A percentile compares a stretch with the other conserved stretches of the same genome.
These are phyloP conservation scores for Cyclophora albipunctata DNA, from an alignment of 2,888 invertebrate species.

Conservation along the genomic window DNA sequence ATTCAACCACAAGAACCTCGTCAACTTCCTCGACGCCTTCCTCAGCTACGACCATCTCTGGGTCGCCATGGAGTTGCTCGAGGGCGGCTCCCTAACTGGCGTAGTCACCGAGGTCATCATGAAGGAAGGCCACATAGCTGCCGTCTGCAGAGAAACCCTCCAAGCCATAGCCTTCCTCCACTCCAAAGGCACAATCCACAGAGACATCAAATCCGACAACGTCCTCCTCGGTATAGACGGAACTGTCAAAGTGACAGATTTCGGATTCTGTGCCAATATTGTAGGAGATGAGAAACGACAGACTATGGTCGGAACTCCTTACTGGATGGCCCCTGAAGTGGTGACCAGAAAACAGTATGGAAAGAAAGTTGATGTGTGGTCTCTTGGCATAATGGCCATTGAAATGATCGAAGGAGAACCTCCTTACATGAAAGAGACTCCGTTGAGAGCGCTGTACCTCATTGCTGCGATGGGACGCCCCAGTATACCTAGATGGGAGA, in stretches of 20 bases:
- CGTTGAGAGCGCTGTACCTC: conserved; percentile 91
- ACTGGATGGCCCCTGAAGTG: conserved; percentile 99
- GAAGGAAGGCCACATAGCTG: conserved; percentile 97
- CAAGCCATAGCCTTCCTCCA: conserved; percentile 93
- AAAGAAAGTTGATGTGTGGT: conserved; percentile 95
- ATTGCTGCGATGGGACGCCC: conserved; percentile 97
- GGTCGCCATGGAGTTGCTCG: conserved; percentile 97
- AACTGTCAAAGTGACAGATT: conserved; percentile 94
- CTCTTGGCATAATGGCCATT: conserved; percentile 98
- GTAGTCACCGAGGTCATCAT: conserved; percentile 98
- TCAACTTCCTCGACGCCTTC: conserved; percentile 96
- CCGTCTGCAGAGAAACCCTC: conserved; percentile 89
- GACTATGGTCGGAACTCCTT: conserved; percentile 98
- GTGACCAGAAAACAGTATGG: conserved; percentile 95
- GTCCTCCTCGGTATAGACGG: conserved; percentile 95
- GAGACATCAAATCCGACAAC: conserved; percentile 99
- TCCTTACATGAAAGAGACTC: conserved; percentile 96
- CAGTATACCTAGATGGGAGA: conserved; percentile 88
- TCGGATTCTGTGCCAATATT: conserved; percentile 98
- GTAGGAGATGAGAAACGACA: conserved; percentile 95
- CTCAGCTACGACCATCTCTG: conserved; percentile 94
- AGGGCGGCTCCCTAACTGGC: conserved; percentile 96
- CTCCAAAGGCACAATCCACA: conserved; percentile 91
- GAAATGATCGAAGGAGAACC: conserved; percentile 96
- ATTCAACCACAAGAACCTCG: conserved; percentile 94